Base-by-base conservation (phyloP, 2,113 vertebrate genomes). In the Phrynosoma platyrhinos region DNA sequence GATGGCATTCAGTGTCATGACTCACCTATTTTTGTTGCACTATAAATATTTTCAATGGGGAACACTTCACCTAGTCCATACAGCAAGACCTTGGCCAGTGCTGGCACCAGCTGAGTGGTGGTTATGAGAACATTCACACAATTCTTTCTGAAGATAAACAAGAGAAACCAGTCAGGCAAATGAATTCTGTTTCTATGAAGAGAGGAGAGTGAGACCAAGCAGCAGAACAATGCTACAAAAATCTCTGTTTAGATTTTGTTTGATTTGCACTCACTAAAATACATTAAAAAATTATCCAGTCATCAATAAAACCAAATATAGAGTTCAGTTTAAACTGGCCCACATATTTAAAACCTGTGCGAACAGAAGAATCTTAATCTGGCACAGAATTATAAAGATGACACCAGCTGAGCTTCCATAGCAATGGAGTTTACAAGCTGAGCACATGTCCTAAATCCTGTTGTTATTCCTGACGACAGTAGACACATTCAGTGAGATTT, bases 41-140 rank as follows among this genome's bases (percentile, higher is more conserved):
- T 99, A 96, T 99, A 99, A 97, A 99, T 99, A 95, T 99, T 99
- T 95, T 99, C 98, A 16, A 99, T 98, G 85, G 99, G 98, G 94
- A 99, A 99, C 88, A 99, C 97, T 36, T 99, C 98, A 80, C 98
- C 99, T 90, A 99, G 93, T 79, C 99, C 98, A 64, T 99, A 99
- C 0, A 99, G 97, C 81, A 99, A 97, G 94, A 99, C 98, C 92
- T 99, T 99, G 82, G 99, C 98, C 94, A 99, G 96, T 77, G 99
- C 99, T 76, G 99, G 99, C 92, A 99, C 98, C 92, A 99, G 97
- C 76, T 99, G 99, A 42, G 99, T 99, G 83, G 99, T 99, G 75
- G 99, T 99, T 93, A 99, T 99, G 94, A 99, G 93, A 89, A 99
- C 97, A 84, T 99, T 99, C 95, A 99, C 97, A 92, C 99, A 99